These are phyloP conservation scores for Urosaurus nigricauda DNA, from an alignment of 2,797 vertebrate genomes.

Conservation along the genomic window DNA sequence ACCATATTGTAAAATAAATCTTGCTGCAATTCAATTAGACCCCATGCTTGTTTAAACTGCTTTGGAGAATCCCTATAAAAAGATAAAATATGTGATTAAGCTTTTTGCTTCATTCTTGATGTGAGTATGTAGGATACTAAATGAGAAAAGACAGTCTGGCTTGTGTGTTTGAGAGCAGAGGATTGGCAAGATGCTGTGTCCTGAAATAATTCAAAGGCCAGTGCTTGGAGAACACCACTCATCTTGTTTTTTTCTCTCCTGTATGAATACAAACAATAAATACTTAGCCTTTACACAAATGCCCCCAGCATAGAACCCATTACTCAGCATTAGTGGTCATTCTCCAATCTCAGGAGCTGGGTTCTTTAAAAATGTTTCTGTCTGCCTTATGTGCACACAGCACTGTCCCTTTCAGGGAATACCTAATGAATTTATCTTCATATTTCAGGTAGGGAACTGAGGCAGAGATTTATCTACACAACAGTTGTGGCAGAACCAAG, in stretches of 20 bases:
- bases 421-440: constrained; percentile 38
- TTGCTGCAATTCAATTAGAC: background rate
- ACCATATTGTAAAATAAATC: background rate
- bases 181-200: background rate
- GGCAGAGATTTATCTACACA: constrained; percentile 27
- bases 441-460: constrained; percentile 26
- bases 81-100: background rate
- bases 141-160: background rate
- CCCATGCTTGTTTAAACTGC: background rate
- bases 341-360: background rate
- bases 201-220: background rate
- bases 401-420: background rate
- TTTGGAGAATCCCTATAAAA: background rate
- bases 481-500: constrained; percentile 22
- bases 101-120: too few species aligned
- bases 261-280: background rate
- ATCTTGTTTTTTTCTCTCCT: background rate
- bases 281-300: background rate
- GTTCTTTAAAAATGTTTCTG: background rate
- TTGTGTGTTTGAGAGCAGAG: background rate
- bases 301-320: background rate
- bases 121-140: background rate
- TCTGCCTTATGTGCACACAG: background rate
- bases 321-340: background rate
- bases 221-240: background rate